Base-by-base conservation (phyloP, 2,113 vertebrate genomes). In the Rhinichthys klamathensis region DNA sequence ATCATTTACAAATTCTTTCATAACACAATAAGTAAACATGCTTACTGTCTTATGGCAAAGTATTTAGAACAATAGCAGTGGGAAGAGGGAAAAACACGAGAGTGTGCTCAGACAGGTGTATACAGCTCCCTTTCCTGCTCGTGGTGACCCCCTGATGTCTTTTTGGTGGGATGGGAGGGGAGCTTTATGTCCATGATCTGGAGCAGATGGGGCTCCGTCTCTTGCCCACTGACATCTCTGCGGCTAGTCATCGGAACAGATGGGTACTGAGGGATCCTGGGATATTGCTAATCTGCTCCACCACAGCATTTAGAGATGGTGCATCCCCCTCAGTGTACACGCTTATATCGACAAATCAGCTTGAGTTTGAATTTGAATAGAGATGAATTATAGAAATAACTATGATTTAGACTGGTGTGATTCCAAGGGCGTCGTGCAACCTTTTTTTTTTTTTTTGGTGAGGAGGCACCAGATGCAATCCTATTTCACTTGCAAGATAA, bases 201-300 rank as follows among this genome's bases (percentile, higher is more conserved):
- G 73, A 86, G 90, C 91, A 93, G 93, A 93, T 92, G 90, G 92
- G 87, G 88, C 76, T 72, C 84, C 60, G 73, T 80, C 88, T 83
- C 76, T 87, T 63, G 65, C 44, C 54, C 44, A 83, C 80, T 84
- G 78, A 86, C 89, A 88, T 86, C 63, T 83, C 51, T 54, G 32
- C 32, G 41, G 63, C 79, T 58, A 67, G 63, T 83, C 73, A 79
- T 88, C 83, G 76, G 80, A 90, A 90, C 92, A 93, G 91, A 93
- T 91, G 92, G 91, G 89, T 84, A 85, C 90, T 82, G 84, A 88
- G 90, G 89, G 91, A 92, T 91, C 88, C 85, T 85, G 84, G 90
- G 92, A 88, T 78, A 41, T 60, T 76, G 11, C 77, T 93, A 93
- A 94, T 93, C 93, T 92, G 88, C 88, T 90, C 90, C 77, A 81